Evolutionary conservation across 1,140 invertebrate genomes (phyloP), one percentile per base, ranked within the genome.

Genomic region (Drosophila teissieri): DNA sequence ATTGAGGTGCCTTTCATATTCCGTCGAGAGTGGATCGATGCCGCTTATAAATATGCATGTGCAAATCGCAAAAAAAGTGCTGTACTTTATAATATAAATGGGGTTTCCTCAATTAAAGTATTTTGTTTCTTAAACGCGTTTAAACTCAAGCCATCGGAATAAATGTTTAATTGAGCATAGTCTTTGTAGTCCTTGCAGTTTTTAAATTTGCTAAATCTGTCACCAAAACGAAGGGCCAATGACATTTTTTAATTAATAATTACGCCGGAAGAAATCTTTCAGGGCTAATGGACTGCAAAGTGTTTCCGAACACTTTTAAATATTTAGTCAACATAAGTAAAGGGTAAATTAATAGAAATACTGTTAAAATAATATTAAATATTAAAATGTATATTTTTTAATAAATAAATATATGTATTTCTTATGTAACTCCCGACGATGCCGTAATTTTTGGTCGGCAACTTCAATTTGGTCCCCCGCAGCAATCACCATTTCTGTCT

Each of bases 131-230:
- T 4, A 4, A 12, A 31, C 5, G 12, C 27, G 5, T 24, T 11
- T 15, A 24, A 34, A 36, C 31, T 61, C 7, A 24, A 64, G 31
- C 42, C 5, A 22, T 60, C 7, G 24, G 10, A 22, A 49, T 22
- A 19, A 14, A 39, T 44, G 36, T 37, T 53, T 58, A 67, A 67
- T 76, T 76, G 48, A 48, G 24, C 46, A 40, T 15, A 75, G 34
- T 37, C 34, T 53, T 49, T 22, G 39, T n/a, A 54, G 49, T 53
- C 24, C 24, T 24, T 24, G 24, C 24, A 24, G 24, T 24, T 67
- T 76, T 76, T 76, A 76, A 67, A 67, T 75, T 64, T 44, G 14
- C 17, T 36, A 51, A 64, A 55, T 63, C 45, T 75, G 53, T 53
- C 60, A 56, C 4, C 11, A 36, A 39, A 39, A 31, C 27, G 14